Percentiles rank a stretch among this genome's conserved stretches.
Conservation (phyloP, 1,140 invertebrate genomes). For the Temnothorax nylanderi region DNA sequence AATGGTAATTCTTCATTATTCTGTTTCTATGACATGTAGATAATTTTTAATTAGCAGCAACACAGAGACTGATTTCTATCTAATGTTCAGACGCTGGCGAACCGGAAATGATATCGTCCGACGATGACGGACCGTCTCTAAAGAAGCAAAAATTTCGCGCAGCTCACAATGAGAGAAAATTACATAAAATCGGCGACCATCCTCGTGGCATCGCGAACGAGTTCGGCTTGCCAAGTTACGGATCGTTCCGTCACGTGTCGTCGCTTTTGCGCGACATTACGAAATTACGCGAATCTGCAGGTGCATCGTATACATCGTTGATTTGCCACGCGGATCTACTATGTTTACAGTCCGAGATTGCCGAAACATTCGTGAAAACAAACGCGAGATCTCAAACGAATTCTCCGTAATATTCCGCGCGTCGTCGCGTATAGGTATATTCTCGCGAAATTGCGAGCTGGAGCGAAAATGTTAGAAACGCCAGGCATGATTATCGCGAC, state of each 20-base stretch:
- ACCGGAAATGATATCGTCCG: conserved; percentile 63
- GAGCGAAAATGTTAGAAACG: not conserved
- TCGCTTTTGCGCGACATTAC: conserved; percentile 49
- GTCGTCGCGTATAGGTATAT: not conserved
- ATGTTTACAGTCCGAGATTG: conserved; percentile 27
- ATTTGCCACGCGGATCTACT: conserved; percentile 19
- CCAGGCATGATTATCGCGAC: not conserved
- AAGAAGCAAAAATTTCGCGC: conserved; percentile 47
- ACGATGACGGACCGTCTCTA: not conserved
- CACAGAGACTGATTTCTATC: no score
- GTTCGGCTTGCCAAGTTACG: conserved; percentile 71
- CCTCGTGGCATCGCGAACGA: conserved; percentile 52
- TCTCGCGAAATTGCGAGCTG: not conserved
- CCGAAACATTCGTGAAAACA: conserved; percentile 13
- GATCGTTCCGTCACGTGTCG: conserved; percentile 68
- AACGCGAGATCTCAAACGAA: not conserved
- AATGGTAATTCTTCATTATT: not conserved
- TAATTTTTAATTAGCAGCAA: not conserved
- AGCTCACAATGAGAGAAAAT: conserved; percentile 78
- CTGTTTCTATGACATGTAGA: not conserved
- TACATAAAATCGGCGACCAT: conserved; percentile 69
- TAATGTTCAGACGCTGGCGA: conserved; percentile 21
- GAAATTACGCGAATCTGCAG: conserved; percentile 54
- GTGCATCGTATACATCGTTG: not conserved
- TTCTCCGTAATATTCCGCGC: conserved; percentile 4